Evolutionary conservation across 2,113 vertebrate species (phyloP).

Genomic region (Micromys minutus): DNA sequence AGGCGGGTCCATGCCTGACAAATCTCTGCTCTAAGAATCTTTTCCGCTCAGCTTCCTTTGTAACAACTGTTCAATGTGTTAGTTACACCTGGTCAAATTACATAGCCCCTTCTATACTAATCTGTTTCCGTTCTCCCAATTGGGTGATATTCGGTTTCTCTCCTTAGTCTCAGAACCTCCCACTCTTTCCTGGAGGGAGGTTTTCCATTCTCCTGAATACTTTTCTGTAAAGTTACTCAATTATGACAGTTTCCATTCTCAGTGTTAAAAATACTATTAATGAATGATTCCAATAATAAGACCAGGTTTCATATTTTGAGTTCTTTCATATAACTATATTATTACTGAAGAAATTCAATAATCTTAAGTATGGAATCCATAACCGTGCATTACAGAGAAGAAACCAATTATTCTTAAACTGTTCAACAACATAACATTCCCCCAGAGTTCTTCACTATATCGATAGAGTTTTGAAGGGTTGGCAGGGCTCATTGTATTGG

Average conservation of each 20-base stretch:
- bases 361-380: background rate
- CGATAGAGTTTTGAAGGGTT: background rate
- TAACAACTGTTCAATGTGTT: background rate
- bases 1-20: background rate
- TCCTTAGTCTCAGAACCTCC: background rate
- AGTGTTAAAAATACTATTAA: background rate
- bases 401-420: background rate
- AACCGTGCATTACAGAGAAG: background rate
- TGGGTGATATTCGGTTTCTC: background rate
- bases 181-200: accelerated
- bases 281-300: background rate
- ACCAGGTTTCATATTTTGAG: background rate
- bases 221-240: background rate
- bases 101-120: background rate
- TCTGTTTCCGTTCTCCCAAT: background rate
- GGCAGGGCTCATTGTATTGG: background rate
- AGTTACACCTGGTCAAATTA: background rate
- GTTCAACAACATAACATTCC: background rate
- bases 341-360: background rate
- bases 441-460: background rate
- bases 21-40: background rate
- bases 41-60: background rate
- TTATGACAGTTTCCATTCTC: background rate
- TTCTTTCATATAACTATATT: background rate
- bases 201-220: background rate